Evolutionary conservation across 2,113 vertebrate species (phyloP).

Genomic region (Nothocercus julius): DNA sequence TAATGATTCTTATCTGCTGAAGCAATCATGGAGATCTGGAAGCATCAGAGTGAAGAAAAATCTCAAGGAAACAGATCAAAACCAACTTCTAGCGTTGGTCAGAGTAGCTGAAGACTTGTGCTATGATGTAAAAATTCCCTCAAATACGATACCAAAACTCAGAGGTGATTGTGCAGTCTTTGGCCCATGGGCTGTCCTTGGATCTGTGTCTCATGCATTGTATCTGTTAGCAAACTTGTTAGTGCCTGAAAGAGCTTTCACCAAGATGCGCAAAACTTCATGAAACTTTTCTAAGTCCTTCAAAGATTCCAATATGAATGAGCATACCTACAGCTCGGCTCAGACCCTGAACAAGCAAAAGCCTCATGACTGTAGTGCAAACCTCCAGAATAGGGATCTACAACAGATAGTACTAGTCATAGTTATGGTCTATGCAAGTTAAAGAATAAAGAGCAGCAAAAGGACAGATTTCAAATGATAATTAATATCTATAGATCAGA

Average conservation of each 20-base stretch:
- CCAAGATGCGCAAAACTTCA: neutral
- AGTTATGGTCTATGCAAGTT: neutral
- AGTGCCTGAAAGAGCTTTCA: neutral
- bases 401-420: neutral
- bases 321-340: neutral
- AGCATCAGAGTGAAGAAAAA: constrained; percentile 21
- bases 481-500: neutral
- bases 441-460: neutral
- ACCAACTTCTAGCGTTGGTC: neutral
- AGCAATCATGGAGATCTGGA: neutral
- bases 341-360: neutral
- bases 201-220: neutral
- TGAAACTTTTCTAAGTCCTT: neutral
- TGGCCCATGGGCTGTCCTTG: neutral
- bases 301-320: neutral
- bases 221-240: neutral
- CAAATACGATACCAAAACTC: neutral
- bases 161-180: neutral
- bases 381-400: neutral
- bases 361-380: neutral
- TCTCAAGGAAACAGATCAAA: neutral
- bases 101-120: neutral
- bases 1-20: constrained; percentile 23
- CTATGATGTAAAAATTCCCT: neutral
- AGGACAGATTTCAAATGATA: neutral